phyloP scores from a whole-genome alignment of 2,797 vertebrate species.

The Chaetodon trifasciatus region DNA sequence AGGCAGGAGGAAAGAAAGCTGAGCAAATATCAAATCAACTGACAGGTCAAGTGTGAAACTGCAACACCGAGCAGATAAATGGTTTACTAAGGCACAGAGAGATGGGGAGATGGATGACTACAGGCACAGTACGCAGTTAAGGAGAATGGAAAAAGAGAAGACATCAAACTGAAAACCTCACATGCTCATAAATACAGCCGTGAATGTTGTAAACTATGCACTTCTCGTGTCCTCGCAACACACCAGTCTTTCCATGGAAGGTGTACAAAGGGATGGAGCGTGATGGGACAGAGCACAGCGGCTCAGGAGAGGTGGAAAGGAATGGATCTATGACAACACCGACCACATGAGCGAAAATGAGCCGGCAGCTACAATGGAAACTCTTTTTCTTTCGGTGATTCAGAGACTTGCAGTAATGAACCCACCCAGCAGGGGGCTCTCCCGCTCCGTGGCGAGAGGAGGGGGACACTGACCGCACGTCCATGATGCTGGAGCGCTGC shows the following conservation, averaged over 20 bases:
- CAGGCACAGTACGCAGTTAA: neutral
- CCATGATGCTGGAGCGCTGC: slow-evolving; percentile 96
- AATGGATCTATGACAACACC: slow-evolving; percentile 5
- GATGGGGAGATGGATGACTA: neutral
- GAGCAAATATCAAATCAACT: slow-evolving; percentile 5
- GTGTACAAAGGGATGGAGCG: neutral
- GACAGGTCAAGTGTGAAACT: neutral
- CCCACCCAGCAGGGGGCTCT: slow-evolving; percentile 87
- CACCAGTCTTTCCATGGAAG: neutral
- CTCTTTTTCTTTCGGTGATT: slow-evolving; percentile 33
- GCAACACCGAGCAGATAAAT: neutral
- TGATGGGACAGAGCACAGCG: neutral
- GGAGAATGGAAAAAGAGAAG: neutral
- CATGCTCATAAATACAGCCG: neutral
- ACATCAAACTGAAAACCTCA: slow-evolving; percentile 11
- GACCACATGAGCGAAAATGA: slow-evolving; percentile 4
- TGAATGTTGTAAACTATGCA: neutral
- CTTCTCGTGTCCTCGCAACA: neutral
- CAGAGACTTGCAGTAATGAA: slow-evolving; percentile 78
- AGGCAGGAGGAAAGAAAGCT: slow-evolving; percentile 13
- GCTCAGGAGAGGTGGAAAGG: neutral
- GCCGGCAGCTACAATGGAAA: slow-evolving; percentile 6
- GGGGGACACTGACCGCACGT: slow-evolving; percentile 91
- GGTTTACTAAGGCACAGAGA: slow-evolving; percentile 20
- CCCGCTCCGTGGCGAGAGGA: slow-evolving; percentile 83